Evolutionary conservation across 2,888 invertebrate species (phyloP), one percentile per base, ranked within the genome.

Genomic region (Panopea generosa): DNA sequence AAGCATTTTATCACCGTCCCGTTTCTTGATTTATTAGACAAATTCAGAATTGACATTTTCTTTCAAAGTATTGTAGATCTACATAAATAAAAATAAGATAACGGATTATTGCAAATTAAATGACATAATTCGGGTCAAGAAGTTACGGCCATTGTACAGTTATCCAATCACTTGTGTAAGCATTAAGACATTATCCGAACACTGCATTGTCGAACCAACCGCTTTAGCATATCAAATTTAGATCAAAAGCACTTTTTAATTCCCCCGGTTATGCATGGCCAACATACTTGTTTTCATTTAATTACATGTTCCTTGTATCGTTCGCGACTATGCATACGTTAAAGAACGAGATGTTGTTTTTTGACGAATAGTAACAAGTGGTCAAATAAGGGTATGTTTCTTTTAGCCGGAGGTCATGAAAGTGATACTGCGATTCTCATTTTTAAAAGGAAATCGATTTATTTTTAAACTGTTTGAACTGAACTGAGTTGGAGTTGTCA

Each of bases 251-350:
- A 61, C 52, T 49, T 60, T 29, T 26, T 59, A 18, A 59, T 63
- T 47, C 24, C n/a, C 18, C 52, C 40, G 20, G 73, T 74, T 62
- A 67, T 73, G 66, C 70, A 69, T 55, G 52, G 47, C 71, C 75
- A 75, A 79, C 69, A 79, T 72, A 69, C 71, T 71, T 79, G 75
- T 79, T 79, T 78, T 78, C 71, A 59, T 78, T 74, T 74, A 70
- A 78, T 78, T 78, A 78, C 47, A 50, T 20, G 40, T 29, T 40
- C 29, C 38, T 60, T 45, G 56, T 29, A 33, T 27, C 49, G 56
- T 40, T 22, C 70, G 52, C 73, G 77, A 73, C 66, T 56, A 26
- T 45, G 77, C 68, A 77, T 77, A 60, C 50, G 27, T 61, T 74
- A 65, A 60, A 66, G 49, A 59, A 56, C 52, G 40, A 45, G 20